phyloP scores from a whole-genome alignment of 2,113 vertebrate genomes.

The Aspidoscelis tigris region DNA sequence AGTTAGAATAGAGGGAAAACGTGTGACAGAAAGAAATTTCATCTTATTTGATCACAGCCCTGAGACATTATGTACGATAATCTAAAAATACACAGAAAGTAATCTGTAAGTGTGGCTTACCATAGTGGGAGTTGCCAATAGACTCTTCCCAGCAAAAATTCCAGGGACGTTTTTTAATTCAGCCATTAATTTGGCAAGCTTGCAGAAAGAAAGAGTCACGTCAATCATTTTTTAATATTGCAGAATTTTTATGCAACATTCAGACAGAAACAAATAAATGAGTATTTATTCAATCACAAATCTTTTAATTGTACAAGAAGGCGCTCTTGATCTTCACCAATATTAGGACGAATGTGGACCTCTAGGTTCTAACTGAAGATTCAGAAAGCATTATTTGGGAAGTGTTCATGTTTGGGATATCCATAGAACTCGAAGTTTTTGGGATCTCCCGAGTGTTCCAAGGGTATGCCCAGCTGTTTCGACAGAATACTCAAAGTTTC shows the following conservation, averaged over 20 bases:
- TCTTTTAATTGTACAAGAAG: conserved; percentile 33
- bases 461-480: too few species aligned
- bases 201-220: conserved; percentile 62
- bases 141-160: conserved; percentile 76
- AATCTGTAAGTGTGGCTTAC: conserved; percentile 73
- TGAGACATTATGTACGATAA: too few species aligned
- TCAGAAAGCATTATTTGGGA: neutral
- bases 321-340: neutral
- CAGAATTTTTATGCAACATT: conserved; percentile 37
- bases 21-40: too few species aligned
- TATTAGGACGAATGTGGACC: neutral
- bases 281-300: conserved; percentile 33
- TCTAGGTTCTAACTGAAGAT: neutral
- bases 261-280: conserved; percentile 39
- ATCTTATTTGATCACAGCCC: too few species aligned
- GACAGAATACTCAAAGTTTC: too few species aligned
- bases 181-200: conserved; percentile 95
- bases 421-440: neutral
- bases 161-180: conserved; percentile 91
- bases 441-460: too few species aligned
- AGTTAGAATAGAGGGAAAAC: too few species aligned
- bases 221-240: conserved; percentile 46
- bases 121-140: conserved; percentile 67
- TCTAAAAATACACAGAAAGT: conserved; percentile 19
- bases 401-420: neutral